A percentile compares a stretch with the other conserved stretches of the same genome.
Evolutionary conservation across 2,888 invertebrate genomes (phyloP).

Genomic region (Gnatocerus cornutus): DNA sequence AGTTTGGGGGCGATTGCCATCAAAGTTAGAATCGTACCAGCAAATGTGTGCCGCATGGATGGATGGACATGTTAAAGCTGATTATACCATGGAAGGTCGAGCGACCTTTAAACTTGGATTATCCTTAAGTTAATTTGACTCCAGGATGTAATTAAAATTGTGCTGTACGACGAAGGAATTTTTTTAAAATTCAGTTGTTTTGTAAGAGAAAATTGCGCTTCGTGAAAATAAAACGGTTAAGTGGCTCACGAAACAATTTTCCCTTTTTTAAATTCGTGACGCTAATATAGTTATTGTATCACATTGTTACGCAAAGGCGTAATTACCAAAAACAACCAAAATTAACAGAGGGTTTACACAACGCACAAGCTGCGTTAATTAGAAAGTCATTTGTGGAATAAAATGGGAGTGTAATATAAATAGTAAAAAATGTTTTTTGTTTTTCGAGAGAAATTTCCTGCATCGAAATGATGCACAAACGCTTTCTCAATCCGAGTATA

Average conservation of each 20-base stretch:
- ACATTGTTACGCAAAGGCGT: conserved; percentile 28
- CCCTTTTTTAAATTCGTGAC: conserved; percentile 21
- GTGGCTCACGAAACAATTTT: conserved; percentile 25
- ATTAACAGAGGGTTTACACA: conserved; percentile 9
- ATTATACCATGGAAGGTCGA: conserved; percentile 30
- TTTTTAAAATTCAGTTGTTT: no score
- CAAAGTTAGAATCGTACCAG: conserved; percentile 4
- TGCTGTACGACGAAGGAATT: not conserved
- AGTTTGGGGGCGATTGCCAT: conserved; percentile 14
- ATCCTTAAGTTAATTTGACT: not conserved
- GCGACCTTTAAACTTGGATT: not conserved
- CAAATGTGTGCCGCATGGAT: conserved; percentile 31
- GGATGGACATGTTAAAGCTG: conserved; percentile 18
- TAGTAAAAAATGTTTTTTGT: conserved; percentile 19
- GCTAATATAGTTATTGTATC: conserved; percentile 13
- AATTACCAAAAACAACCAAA: conserved; percentile 26
- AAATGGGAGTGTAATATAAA: not conserved
- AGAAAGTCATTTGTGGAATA: conserved; percentile 14
- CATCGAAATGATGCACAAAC: conserved; percentile 20
- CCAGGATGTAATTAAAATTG: conserved; percentile 1
- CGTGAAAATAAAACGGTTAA: conserved; percentile 29
- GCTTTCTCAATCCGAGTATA: conserved; percentile 22
- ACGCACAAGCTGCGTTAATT: not conserved
- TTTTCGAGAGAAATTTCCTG: conserved; percentile 34
- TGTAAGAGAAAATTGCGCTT: conserved; percentile 9